Percentiles rank a stretch among this genome's conserved stretches.
Evolutionary conservation across 1,140 invertebrate species (phyloP).

Genomic region (Brachionus manjavacas): DNA sequence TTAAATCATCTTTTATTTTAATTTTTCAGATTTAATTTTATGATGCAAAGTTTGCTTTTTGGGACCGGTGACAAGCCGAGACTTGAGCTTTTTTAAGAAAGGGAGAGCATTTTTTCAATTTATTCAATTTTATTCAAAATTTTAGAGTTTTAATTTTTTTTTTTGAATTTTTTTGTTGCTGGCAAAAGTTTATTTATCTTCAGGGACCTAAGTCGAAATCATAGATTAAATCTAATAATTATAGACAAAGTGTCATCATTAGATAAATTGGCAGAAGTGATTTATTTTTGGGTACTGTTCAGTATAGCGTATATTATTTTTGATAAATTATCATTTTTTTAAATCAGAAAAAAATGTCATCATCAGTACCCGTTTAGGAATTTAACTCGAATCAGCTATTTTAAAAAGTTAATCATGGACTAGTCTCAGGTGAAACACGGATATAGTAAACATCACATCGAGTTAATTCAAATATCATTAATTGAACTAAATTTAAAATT

Average conservation of each 20-base stretch:
- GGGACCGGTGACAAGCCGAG: background rate
- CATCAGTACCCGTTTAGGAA: slow-evolving; percentile 7
- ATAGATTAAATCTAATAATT: slow-evolving; percentile 6
- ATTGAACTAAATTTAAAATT: no score
- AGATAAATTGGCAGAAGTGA: background rate
- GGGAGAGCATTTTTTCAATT: background rate
- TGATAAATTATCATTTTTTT: background rate
- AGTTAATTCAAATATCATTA: background rate
- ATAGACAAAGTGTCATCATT: slow-evolving; percentile 22
- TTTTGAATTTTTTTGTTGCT: background rate
- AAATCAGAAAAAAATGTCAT: slow-evolving; percentile 11
- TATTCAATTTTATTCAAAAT: background rate
- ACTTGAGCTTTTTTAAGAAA: background rate
- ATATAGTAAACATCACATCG: slow-evolving; percentile 19
- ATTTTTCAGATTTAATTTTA: no score
- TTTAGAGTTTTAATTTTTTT: background rate
- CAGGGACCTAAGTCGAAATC: slow-evolving; percentile 34
- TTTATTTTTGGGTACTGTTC: background rate
- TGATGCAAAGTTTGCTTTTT: no score
- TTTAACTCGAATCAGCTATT: background rate
- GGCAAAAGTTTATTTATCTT: background rate
- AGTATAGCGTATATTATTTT: slow-evolving; percentile 27
- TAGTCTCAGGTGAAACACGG: slow-evolving; percentile 35
- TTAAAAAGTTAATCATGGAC: background rate
- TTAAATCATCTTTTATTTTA: background rate